Evolutionary conservation across 2,888 invertebrate species (phyloP), one percentile per base, ranked within the genome.

Genomic region (Aphodius sticticus): DNA sequence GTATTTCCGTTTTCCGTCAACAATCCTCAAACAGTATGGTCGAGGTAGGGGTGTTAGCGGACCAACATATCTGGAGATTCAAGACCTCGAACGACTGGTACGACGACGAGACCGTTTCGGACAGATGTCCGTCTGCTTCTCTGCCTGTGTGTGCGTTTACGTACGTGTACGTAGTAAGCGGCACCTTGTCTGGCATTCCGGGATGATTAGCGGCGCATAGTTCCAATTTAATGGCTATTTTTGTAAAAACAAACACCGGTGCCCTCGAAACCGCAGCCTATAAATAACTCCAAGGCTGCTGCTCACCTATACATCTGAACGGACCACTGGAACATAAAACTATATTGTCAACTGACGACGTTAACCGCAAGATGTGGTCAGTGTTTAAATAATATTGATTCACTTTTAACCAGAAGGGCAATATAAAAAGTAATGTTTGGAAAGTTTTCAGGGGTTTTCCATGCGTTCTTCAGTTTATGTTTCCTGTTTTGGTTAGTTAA

Each of bases 71-170:
- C 53, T 53, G 12, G 53, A 7, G 53, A 53, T 7, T 53, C 53
- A 53, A 53, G 53, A 53, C 53, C 53, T 53, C 53, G 53, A 53
- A 53, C 53, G 53, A 53, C 2, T 53, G 53, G 1, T 5, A 53
- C 53, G 6, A 53, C 53, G 12, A 53, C 53, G 53, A 12, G 9
- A 53, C 53, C 53, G 53, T 53, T 53, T 53, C 53, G 53, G 53
- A 53, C 53, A 53, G 53, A 12, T n/a, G 72, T 72, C 72, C 75
- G 75, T 75, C 53, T 53, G 53, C 12, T 12, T 53, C 53, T 53
- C 16, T 69, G 37, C 53, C n/a, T 53, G 38, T 76, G 38, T 76
- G 76, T 36, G 37, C 37, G 69, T 38, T 37, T 38, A 14, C n/a
- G 3, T 38, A 15, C 38, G 76, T 70, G n/a, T 70, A n/a, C 70